Conservation (phyloP, 2,113 vertebrate genomes). For the Zosterops hypoxanthus region DNA sequence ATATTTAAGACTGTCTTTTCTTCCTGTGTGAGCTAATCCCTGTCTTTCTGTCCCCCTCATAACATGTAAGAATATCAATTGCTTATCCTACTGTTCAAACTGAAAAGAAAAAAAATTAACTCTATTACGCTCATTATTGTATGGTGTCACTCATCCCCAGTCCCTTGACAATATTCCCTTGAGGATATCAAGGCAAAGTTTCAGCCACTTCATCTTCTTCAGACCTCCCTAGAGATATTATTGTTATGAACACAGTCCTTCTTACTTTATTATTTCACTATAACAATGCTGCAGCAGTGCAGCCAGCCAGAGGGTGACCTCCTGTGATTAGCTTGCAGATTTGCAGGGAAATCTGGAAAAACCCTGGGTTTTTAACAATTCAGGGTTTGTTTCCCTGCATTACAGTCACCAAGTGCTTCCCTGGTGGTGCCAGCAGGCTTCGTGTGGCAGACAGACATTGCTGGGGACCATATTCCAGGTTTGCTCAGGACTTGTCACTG, state of each 20-base stretch:
- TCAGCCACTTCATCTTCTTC: neutral
- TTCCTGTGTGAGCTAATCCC: neutral
- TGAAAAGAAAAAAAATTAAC: neutral
- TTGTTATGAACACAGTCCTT: neutral
- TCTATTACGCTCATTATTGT: constrained; percentile 4
- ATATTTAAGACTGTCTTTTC: neutral
- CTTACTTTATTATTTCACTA: neutral
- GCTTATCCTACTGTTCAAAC: neutral
- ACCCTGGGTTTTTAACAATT: neutral
- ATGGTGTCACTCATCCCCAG: neutral
- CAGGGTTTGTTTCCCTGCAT: neutral
- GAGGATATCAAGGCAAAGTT: neutral
- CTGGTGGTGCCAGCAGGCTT: neutral
- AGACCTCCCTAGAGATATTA: neutral
- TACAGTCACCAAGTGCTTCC: neutral
- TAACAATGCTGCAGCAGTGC: neutral
- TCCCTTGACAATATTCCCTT: neutral
- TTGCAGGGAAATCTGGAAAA: neutral
- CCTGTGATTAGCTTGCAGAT: neutral
- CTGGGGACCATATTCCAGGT: neutral
- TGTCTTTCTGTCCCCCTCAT: rapidly evolving
- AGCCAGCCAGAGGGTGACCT: neutral
- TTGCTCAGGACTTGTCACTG: neutral
- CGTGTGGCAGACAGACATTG: rapidly evolving
- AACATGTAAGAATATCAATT: neutral